Evolutionary conservation across 2,888 invertebrate species (phyloP).

Genomic region (Mycogona germanica): DNA sequence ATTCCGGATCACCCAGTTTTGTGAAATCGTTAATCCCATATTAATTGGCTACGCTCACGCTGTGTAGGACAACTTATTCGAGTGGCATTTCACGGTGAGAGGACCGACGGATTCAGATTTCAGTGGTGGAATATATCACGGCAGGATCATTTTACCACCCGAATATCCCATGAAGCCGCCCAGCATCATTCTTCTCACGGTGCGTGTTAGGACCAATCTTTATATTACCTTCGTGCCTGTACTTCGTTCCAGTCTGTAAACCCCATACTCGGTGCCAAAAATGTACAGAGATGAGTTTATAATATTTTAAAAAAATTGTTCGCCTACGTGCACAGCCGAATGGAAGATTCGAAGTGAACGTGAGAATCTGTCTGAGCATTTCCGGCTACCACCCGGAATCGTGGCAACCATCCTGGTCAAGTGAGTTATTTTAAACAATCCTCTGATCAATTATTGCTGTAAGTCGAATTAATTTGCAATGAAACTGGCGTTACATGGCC

Average conservation of each 20-base stretch:
- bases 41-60: too few relatives aligned
- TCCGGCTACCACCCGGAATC: constrained; percentile 96
- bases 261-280: not conserved
- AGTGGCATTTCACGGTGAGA: constrained; percentile 93
- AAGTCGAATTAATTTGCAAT: too few relatives aligned
- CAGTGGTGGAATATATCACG: constrained; percentile 83
- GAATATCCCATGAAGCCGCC: constrained; percentile 98
- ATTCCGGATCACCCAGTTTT: too few relatives aligned
- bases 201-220: constrained; percentile 34
- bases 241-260: not conserved
- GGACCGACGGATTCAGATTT: constrained; percentile 82
- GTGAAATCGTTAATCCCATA: too few relatives aligned
- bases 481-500: too few relatives aligned
- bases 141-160: constrained; percentile 75
- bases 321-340: constrained; percentile 51
- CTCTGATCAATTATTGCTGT: not conserved
- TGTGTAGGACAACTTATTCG: constrained; percentile 74
- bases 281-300: not conserved
- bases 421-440: constrained; percentile 30
- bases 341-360: constrained; percentile 83
- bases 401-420: constrained; percentile 96
- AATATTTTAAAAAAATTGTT: not conserved
- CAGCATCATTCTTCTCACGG: constrained; percentile 80
- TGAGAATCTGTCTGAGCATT: constrained; percentile 90
- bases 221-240: not conserved